These are phyloP conservation scores for Megamerina dolium DNA, from an alignment of 2,888 invertebrate species.

Conservation along the genomic window DNA sequence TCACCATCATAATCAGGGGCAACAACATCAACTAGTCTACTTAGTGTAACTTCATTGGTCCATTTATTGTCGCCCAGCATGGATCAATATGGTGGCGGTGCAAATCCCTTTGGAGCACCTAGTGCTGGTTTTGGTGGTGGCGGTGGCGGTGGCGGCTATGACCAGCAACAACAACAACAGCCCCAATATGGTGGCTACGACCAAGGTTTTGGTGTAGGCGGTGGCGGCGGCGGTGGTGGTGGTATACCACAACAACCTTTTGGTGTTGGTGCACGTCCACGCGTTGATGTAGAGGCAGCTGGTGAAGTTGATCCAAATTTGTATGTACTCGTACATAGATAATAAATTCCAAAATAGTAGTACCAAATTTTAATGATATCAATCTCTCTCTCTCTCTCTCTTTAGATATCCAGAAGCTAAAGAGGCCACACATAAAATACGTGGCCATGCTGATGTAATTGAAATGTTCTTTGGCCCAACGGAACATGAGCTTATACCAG, in stretches of 20 bases:
- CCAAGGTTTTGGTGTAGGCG: constrained; percentile 22
- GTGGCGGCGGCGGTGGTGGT: constrained; percentile 19
- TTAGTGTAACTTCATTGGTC: no score
- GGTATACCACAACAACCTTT: constrained; percentile 27
- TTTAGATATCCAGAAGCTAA: constrained; percentile 75
- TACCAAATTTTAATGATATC: no score
- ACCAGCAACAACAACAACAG: constrained; percentile 33
- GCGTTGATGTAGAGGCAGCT: constrained; percentile 74
- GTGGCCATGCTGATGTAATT: constrained; percentile 76
- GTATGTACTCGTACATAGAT: constrained; percentile 50
- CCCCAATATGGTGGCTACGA: constrained; percentile 29
- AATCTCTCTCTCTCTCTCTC: no score
- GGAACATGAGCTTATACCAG: constrained; percentile 86
- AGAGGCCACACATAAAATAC: constrained; percentile 84
- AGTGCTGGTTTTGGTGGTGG: constrained; percentile 20
- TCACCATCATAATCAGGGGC: neutral
- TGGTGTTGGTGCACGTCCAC: constrained; percentile 55
- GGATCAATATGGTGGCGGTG: constrained; percentile 27
- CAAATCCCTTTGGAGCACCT: constrained; percentile 41
- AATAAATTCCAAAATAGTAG: no score
- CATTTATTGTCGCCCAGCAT: no score
- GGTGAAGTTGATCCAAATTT: constrained; percentile 80
- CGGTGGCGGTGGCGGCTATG: constrained; percentile 29
- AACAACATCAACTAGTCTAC: no score
- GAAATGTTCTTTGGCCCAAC: constrained; percentile 78